These are phyloP conservation scores for Stichopus chloronotus DNA, from an alignment of 35 echinoderm and acorn worm genomes.

Conservation along the genomic window DNA sequence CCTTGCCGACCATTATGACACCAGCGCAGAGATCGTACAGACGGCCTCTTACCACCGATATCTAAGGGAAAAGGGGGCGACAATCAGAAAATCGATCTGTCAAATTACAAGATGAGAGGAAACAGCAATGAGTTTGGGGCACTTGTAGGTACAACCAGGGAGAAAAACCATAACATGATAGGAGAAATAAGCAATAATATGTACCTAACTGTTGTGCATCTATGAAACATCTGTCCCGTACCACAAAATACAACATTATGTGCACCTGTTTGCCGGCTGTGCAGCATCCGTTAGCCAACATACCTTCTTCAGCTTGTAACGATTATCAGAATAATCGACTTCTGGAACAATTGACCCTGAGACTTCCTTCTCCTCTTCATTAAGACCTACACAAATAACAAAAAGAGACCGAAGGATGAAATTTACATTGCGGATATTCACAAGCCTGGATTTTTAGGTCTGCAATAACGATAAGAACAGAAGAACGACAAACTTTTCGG, in stretches of 20 bases:
- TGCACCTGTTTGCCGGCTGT: too few species aligned
- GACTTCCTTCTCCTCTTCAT: background rate
- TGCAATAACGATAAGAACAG: too few species aligned
- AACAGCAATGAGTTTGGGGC: background rate
- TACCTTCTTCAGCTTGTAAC: conserved; percentile 60
- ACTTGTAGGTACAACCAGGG: too few species aligned
- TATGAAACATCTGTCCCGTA: too few species aligned
- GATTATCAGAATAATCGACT: conserved; percentile 55
- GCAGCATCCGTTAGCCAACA: too few species aligned
- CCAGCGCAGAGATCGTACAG: conserved; percentile 67
- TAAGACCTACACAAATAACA: background rate
- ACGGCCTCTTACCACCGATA: conserved; percentile 73
- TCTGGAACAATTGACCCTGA: background rate
- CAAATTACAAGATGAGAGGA: background rate
- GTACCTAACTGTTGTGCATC: too few species aligned
- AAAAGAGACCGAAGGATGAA: background rate
- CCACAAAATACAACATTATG: too few species aligned
- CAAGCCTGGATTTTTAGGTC: too few species aligned
- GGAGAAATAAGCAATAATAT: too few species aligned
- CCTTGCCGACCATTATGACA: conserved; percentile 59
- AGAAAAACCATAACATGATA: too few species aligned
- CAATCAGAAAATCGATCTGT: background rate
- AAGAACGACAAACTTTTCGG: too few species aligned
- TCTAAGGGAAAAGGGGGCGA: conserved; percentile 40
- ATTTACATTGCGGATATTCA: background rate